Evolutionary conservation across 2,888 invertebrate species (phyloP).

Genomic region (Beris morrisii): DNA sequence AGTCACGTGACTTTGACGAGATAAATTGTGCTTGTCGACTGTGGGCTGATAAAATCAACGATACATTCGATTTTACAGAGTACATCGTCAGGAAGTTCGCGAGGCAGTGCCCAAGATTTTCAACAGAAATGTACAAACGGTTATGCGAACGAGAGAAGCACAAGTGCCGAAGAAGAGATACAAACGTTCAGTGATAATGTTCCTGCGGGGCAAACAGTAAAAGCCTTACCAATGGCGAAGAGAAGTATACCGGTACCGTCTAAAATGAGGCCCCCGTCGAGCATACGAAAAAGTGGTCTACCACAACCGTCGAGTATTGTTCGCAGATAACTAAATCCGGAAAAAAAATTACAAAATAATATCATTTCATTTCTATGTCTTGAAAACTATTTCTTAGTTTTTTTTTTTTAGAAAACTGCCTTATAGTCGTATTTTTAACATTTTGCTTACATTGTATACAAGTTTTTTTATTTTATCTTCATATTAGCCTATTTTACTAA

Average conservation of each 20-base stretch:
- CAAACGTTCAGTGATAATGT: slow-evolving; percentile 6
- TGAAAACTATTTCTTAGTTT: slow-evolving; percentile 7
- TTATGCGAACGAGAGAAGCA: slow-evolving; percentile 32
- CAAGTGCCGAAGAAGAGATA: not conserved
- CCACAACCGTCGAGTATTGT: slow-evolving; percentile 51
- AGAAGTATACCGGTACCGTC: slow-evolving; percentile 53
- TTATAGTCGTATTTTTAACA: slow-evolving; percentile 26
- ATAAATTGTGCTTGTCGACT: too few relatives aligned
- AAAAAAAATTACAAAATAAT: not conserved
- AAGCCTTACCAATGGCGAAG: slow-evolving; percentile 41
- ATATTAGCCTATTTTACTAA: too few relatives aligned
- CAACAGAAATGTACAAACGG: slow-evolving; percentile 34
- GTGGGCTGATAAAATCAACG: not conserved
- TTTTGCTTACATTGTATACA: slow-evolving; percentile 8
- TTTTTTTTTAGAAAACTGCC: slow-evolving; percentile 19
- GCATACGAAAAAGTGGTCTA: slow-evolving; percentile 52
- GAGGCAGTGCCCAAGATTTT: slow-evolving; percentile 45
- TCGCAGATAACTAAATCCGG: slow-evolving; percentile 46
- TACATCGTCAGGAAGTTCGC: slow-evolving; percentile 53
- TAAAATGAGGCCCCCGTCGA: slow-evolving; percentile 51
- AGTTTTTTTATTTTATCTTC: not conserved
- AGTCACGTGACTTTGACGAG: not conserved
- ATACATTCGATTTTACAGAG: slow-evolving; percentile 44
- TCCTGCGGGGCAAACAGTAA: not conserved
- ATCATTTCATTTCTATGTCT: slow-evolving; percentile 18